These are phyloP conservation scores for Andrena flavipes DNA, from an alignment of 2,888 invertebrate genomes.

Conservation along the genomic window DNA sequence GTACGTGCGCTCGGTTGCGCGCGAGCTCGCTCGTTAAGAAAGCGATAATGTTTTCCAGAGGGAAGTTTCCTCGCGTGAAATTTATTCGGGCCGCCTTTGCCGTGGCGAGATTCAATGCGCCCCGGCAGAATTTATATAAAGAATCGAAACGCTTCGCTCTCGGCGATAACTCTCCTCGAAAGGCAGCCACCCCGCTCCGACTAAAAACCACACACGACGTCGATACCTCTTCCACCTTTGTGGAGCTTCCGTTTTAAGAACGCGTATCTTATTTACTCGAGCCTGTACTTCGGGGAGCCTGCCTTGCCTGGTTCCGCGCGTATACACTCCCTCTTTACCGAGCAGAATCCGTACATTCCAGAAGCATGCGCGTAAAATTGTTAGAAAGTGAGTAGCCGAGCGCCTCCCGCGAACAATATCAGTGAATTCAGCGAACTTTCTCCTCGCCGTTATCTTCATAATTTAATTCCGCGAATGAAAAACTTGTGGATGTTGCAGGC, in stretches of 20 bases:
- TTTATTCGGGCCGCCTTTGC: conserved; percentile 19
- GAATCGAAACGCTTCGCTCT: conserved; percentile 44
- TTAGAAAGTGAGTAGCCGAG: conserved; percentile 6
- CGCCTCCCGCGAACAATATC: not conserved
- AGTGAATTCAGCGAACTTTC: not conserved
- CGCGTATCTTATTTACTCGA: conserved; percentile 44
- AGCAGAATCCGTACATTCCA: conserved; percentile 7
- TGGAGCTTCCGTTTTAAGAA: conserved; percentile 13
- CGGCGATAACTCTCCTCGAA: conserved; percentile 40
- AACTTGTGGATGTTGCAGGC: not conserved
- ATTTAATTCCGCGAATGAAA: conserved; percentile 18
- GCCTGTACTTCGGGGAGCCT: not conserved
- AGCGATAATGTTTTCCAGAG: conserved; percentile 9
- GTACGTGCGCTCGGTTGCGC: not conserved
- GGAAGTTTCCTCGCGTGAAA: not conserved
- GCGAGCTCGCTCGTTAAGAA: conserved; percentile 11
- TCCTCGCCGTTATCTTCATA: conserved; percentile 9
- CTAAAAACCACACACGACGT: conserved; percentile 44
- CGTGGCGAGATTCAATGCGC: conserved; percentile 20
- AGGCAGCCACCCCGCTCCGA: conserved; percentile 24
- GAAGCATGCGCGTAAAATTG: conserved; percentile 21
- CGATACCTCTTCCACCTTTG: conserved; percentile 1
- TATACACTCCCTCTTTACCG: not conserved
- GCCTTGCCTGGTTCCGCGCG: not conserved
- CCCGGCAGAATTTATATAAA: conserved; percentile 48